These are phyloP conservation scores for Drosophila trichaetosa DNA, from an alignment of 2,888 invertebrate species.

Conservation along the genomic window DNA sequence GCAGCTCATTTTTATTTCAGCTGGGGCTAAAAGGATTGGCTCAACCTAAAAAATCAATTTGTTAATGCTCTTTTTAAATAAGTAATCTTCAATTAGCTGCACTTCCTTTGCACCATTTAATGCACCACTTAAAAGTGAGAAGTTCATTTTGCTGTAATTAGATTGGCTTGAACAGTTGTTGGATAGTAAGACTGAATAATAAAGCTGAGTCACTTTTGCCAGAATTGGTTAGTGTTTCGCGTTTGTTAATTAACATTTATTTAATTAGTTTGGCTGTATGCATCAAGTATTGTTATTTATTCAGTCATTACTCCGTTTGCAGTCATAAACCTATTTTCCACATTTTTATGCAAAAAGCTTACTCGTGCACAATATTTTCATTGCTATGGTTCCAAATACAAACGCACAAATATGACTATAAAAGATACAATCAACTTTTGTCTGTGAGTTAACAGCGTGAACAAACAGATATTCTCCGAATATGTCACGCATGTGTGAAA, in stretches of 20 bases:
- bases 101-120: background rate
- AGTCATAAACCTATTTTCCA: background rate
- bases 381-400: background rate
- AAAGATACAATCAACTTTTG: background rate
- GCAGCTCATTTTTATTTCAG: conserved; percentile 1
- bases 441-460: background rate
- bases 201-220: background rate
- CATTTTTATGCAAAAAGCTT: background rate
- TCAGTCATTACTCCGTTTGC: background rate
- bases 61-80: background rate
- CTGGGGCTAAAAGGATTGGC: conserved; percentile 9
- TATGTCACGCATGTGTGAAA: background rate
- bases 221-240: background rate
- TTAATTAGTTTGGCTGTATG: background rate
- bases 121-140: background rate
- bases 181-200: background rate
- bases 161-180: background rate
- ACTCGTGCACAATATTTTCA: background rate
- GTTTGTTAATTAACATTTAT: background rate
- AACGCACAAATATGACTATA: background rate
- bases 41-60: conserved; percentile 15
- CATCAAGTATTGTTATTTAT: background rate
- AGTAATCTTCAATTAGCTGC: background rate
- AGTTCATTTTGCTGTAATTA: background rate
- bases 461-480: background rate